phyloP scores from a whole-genome alignment of 2,113 vertebrate genomes.

The Ibidorhyncha struthersii region DNA sequence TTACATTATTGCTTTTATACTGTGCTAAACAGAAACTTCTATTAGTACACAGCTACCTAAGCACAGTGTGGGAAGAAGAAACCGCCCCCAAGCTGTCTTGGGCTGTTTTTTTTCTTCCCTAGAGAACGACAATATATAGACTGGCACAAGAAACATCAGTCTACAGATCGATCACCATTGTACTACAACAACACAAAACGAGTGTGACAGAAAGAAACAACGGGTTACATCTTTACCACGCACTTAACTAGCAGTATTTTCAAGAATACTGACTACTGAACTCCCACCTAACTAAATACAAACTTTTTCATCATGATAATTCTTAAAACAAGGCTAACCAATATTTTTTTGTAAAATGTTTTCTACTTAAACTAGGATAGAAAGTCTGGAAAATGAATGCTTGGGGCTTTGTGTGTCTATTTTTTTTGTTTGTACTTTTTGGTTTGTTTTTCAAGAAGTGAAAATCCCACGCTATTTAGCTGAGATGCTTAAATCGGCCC shows the following conservation, averaged over 20 bases:
- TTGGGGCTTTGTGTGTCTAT: background rate
- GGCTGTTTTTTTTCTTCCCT: background rate
- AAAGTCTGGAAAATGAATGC: background rate
- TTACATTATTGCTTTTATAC: constrained; percentile 70
- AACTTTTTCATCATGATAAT: background rate
- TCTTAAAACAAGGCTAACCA: background rate
- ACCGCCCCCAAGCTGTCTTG: background rate
- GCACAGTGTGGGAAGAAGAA: constrained; percentile 48
- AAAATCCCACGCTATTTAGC: background rate
- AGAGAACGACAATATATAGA: background rate
- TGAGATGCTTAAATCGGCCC: background rate
- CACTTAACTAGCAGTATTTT: background rate
- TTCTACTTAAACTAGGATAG: background rate
- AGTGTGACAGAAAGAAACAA: background rate
- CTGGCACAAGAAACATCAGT: background rate
- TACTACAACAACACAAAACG: constrained; percentile 13
- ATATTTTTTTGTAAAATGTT: background rate
- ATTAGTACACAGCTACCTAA: background rate
- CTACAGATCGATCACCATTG: background rate
- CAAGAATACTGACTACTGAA: background rate
- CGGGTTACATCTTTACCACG: background rate
- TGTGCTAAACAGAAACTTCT: background rate
- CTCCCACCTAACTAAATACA: background rate
- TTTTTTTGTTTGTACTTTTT: background rate
- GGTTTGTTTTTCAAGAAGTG: background rate